A percentile compares a stretch with the other conserved stretches of the same genome.
Conservation (phyloP, 2,113 vertebrate species). For the Rhombomys opimus region DNA sequence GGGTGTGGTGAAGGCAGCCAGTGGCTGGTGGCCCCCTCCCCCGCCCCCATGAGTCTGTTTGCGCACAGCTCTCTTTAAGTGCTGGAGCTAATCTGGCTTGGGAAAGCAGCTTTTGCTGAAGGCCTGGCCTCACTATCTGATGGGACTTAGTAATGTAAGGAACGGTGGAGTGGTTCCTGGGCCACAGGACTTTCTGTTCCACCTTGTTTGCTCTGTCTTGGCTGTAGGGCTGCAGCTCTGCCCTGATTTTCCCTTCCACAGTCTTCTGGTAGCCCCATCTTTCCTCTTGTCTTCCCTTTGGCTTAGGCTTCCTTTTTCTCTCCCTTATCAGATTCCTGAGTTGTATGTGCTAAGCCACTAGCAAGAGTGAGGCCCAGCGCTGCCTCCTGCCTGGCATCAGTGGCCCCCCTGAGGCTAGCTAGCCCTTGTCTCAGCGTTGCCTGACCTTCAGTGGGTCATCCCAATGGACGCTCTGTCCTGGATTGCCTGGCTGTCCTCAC, state of each 20-base stretch:
- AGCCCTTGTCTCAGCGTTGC: neutral
- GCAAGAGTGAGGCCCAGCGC: neutral
- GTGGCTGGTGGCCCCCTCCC: neutral
- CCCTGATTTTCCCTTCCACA: neutral
- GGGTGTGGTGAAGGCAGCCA: neutral
- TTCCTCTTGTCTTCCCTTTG: neutral
- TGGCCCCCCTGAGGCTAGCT: neutral
- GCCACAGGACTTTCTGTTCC: neutral
- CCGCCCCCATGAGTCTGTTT: neutral
- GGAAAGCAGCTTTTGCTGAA: neutral
- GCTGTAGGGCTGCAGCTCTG: neutral
- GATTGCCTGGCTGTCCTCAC: neutral
- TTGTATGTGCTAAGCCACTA: neutral
- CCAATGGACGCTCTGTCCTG: neutral
- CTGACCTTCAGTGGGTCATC: neutral
- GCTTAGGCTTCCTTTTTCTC: neutral
- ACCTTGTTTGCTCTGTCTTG: neutral
- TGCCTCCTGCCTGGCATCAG: neutral
- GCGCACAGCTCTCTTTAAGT: neutral
- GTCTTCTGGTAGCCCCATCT: neutral
- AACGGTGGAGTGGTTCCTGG: neutral
- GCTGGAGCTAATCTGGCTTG: neutral
- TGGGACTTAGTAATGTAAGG: neutral
- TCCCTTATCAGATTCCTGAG: neutral
- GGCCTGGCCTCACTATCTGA: neutral